A percentile compares a stretch with the other conserved stretches of the same genome.
These are phyloP conservation scores for Pyrgilauda ruficollis DNA, from an alignment of 2,113 vertebrate species.

Conservation along the genomic window DNA sequence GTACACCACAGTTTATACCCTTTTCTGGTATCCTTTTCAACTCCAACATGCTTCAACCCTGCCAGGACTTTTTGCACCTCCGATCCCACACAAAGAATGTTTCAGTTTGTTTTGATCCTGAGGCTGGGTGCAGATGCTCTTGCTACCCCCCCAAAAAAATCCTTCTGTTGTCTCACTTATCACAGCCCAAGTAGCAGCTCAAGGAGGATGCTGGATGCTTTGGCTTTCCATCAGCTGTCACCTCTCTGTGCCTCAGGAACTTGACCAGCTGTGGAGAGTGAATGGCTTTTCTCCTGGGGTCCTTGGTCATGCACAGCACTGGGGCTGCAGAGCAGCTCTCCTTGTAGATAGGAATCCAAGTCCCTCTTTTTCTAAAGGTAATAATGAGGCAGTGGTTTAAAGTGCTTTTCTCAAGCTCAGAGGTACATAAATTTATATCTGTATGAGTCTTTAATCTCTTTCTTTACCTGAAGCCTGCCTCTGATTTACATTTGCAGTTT, in stretches of 20 bases:
- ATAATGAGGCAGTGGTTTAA: not conserved
- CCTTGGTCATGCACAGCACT: accelerated
- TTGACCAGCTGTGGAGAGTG: accelerated
- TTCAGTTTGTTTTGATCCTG: not conserved
- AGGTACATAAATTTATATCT: conserved; percentile 45
- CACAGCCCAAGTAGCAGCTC: not conserved
- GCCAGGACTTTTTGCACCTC: not conserved
- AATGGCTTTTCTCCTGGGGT: not conserved
- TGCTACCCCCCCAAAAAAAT: not conserved
- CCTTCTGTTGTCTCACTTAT: not conserved
- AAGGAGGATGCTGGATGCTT: not conserved
- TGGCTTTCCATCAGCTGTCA: not conserved
- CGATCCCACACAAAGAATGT: not conserved
- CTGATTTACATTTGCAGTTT: conserved; percentile 50
- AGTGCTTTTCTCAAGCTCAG: conserved; percentile 27
- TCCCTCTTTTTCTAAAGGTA: not conserved
- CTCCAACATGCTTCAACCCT: not conserved
- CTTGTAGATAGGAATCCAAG: not conserved
- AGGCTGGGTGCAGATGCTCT: not conserved
- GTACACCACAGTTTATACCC: not conserved
- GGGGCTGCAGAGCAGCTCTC: not conserved
- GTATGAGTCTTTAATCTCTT: not conserved
- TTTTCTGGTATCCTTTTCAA: not conserved
- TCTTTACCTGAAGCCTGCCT: conserved; percentile 23
- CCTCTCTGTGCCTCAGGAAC: not conserved